These are phyloP conservation scores for Sebastes diaconus DNA, from an alignment of 2,797 vertebrate genomes.

Conservation along the genomic window DNA sequence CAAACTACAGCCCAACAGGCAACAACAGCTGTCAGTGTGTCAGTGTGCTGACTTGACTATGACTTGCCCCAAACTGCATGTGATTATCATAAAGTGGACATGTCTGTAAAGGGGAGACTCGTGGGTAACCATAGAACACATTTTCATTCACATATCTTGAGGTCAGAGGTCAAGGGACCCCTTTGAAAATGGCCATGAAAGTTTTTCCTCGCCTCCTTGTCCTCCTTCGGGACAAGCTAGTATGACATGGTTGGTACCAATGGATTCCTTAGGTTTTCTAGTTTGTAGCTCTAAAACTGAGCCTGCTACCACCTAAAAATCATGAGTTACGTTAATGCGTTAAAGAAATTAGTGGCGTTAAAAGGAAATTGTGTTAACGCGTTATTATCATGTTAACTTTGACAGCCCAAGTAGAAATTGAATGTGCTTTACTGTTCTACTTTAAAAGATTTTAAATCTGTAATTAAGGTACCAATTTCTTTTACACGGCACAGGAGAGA, in stretches of 20 bases:
- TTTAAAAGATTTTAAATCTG: not conserved
- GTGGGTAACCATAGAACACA: no score
- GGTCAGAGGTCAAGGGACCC: not conserved
- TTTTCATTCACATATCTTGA: not conserved
- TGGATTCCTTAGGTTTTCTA: not conserved
- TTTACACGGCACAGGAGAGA: not conserved
- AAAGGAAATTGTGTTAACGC: no score
- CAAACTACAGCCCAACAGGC: fast-evolving
- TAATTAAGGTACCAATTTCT: not conserved
- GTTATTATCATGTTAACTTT: not conserved
- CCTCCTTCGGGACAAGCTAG: not conserved
- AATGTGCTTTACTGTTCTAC: not conserved
- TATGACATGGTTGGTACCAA: not conserved
- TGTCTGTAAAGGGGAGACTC: no score
- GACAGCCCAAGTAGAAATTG: not conserved
- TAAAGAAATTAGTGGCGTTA: not conserved
- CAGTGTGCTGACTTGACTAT: no score
- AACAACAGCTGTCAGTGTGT: no score
- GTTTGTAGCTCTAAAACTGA: not conserved
- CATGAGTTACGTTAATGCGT: not conserved
- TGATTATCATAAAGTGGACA: no score
- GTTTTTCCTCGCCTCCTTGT: not conserved
- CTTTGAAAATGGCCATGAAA: fast-evolving
- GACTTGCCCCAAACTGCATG: no score
- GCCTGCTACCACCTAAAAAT: not conserved